Percentiles rank a stretch among this genome's conserved stretches.
Evolutionary conservation across 2,888 invertebrate genomes (phyloP).

Genomic region (Amiota communis): DNA sequence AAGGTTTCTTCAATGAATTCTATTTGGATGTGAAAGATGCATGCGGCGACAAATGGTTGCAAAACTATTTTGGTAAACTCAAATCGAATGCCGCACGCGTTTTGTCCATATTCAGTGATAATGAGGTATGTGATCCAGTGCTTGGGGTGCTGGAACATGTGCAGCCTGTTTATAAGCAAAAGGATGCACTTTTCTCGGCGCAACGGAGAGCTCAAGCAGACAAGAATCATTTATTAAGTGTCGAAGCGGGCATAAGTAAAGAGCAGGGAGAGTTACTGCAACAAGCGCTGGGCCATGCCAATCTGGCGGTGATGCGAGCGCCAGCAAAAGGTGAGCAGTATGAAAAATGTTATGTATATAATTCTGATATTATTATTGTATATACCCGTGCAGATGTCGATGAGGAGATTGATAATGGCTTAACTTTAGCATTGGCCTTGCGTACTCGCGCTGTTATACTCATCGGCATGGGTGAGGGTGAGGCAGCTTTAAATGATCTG

Average conservation of each 20-base stretch:
- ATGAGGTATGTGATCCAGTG: slow-evolving; percentile 74
- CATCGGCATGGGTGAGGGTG: slow-evolving; percentile 76
- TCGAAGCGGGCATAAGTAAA: slow-evolving; percentile 55
- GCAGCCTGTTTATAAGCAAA: slow-evolving; percentile 79
- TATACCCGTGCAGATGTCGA: slow-evolving; percentile 72
- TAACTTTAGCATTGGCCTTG: slow-evolving; percentile 78
- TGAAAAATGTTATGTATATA: neutral
- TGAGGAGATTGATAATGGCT: slow-evolving; percentile 77
- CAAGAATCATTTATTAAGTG: slow-evolving; percentile 75
- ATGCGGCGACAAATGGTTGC: slow-evolving; percentile 77
- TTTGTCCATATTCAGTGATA: slow-evolving; percentile 72
- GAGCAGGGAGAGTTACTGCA: slow-evolving; percentile 61
- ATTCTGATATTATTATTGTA: neutral
- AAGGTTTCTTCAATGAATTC: slow-evolving; percentile 84
- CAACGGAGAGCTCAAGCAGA: slow-evolving; percentile 79
- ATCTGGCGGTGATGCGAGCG: slow-evolving; percentile 83
- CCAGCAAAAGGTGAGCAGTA: slow-evolving; percentile 78
- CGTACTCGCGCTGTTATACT: slow-evolving; percentile 81
- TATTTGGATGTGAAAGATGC: slow-evolving; percentile 76
- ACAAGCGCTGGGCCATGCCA: slow-evolving; percentile 78
- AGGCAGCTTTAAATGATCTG: slow-evolving; percentile 80
- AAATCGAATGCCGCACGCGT: slow-evolving; percentile 78
- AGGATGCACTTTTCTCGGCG: slow-evolving; percentile 78
- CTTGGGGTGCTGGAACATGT: slow-evolving; percentile 79
- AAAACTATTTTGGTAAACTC: slow-evolving; percentile 76